These are phyloP conservation scores for Pelodytes ibericus DNA, from an alignment of 2,797 vertebrate genomes.

Conservation along the genomic window DNA sequence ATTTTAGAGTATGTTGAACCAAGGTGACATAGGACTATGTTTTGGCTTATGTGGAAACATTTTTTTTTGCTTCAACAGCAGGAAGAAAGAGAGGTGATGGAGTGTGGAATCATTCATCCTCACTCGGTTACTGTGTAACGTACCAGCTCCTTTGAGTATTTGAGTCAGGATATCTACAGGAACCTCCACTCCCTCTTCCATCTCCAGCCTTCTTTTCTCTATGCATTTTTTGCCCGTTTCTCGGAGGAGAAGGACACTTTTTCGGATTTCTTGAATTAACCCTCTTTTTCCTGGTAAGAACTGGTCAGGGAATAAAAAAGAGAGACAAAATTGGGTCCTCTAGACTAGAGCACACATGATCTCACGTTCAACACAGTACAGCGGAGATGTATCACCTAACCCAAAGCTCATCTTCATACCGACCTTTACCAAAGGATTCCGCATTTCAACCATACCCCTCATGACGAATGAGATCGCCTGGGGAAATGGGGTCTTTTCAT, in stretches of 20 bases:
- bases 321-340: not conserved
- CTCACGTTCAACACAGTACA: no score
- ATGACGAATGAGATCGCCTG: slow-evolving; percentile 72
- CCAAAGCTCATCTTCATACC: no score
- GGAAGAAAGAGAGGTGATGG: no score
- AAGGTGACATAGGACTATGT: no score
- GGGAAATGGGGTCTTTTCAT: slow-evolving; percentile 71
- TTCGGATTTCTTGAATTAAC: slow-evolving; percentile 72
- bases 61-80: no score
- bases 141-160: slow-evolving; percentile 80
- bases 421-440: slow-evolving; percentile 64
- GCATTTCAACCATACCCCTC: slow-evolving; percentile 61
- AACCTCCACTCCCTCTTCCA: slow-evolving; percentile 74
- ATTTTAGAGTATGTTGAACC: no score
- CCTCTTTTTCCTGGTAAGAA: slow-evolving; percentile 75
- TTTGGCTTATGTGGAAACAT: no score
- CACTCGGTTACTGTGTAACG: no score
- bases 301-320: slow-evolving; percentile 73
- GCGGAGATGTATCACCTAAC: no score
- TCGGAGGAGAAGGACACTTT: slow-evolving; percentile 78
- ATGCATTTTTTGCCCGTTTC: slow-evolving; percentile 81
- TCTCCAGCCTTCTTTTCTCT: slow-evolving; percentile 73
- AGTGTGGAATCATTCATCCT: no score
- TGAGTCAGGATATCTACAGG: slow-evolving; percentile 86
- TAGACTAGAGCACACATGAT: no score